Conservation (phyloP, 2,888 invertebrate genomes). For the Drosophila longiperda region DNA sequence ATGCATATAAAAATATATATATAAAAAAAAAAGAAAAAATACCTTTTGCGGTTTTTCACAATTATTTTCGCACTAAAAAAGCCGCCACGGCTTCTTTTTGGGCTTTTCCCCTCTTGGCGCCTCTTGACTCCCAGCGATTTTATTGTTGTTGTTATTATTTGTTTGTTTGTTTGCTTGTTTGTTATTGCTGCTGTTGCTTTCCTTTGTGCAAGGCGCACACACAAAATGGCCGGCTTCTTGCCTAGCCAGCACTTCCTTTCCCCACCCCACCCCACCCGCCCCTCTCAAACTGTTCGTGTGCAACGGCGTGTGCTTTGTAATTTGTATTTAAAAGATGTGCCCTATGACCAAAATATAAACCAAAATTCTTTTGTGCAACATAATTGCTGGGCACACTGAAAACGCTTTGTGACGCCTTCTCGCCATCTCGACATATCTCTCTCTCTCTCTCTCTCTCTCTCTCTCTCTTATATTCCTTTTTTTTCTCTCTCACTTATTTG, state of each 20-base stretch:
- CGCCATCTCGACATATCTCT: neutral
- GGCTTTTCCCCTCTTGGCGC: constrained; percentile 58
- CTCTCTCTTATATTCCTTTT: neutral
- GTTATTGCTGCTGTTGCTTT: constrained; percentile 58
- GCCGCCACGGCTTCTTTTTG: constrained; percentile 55
- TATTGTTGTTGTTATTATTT: constrained; percentile 35
- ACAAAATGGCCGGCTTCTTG: constrained; percentile 73
- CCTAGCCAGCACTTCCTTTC: constrained; percentile 11
- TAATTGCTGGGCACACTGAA: constrained; percentile 57
- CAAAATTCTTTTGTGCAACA: constrained; percentile 68
- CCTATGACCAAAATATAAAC: constrained; percentile 52
- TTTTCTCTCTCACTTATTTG: neutral
- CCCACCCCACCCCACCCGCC: neutral
- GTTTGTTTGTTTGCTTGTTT: constrained; percentile 21
- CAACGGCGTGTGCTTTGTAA: constrained; percentile 68
- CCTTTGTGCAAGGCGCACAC: constrained; percentile 64
- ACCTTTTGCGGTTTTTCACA: constrained; percentile 67
- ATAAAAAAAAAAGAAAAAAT: constrained; percentile 8
- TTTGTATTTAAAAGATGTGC: constrained; percentile 75
- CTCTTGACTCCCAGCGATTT: constrained; percentile 38
- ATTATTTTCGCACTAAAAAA: constrained; percentile 79
- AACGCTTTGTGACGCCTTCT: constrained; percentile 25
- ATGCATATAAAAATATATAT: constrained; percentile 3
- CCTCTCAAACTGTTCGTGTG: constrained; percentile 20
- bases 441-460: neutral